Base-by-base conservation (phyloP, 2,888 invertebrate genomes). In the Troides oblongomaculatus region DNA sequence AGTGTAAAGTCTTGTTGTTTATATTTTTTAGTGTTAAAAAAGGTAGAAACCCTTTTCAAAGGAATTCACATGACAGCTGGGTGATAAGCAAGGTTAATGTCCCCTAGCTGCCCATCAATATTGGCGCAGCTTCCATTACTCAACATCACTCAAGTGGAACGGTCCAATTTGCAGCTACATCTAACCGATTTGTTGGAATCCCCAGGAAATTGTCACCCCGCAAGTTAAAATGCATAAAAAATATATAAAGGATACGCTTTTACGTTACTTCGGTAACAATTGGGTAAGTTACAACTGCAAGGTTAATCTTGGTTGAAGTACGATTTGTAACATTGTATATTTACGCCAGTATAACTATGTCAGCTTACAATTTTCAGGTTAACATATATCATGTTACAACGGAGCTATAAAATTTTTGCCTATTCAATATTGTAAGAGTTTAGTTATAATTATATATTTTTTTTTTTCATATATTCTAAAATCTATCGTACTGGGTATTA, bases 91-190 rank as follows among this genome's bases (percentile, higher is more conserved):
- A 65, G 62, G 64, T 69, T 62, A 65, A 65, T 46, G 65, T 62
- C 64, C 61, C 65, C 57, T 69, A 62, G 69, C 60, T 60, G 59
- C 53, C 65, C 65, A 69, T 69, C 69, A 57, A 65, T 69, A 65
- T 62, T 30, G 69, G 36, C 58, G 21, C 62, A 69, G 69, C 65
- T 66, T 65, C 69, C 65, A 69, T 69, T 69, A 69, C 62, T 69
- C 69, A 69, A 65, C 69, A 62, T 69, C 69, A 61, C 65, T 69
- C 69, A 69, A 69, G 69, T 69, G 62, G 62, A 66, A 69, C 57
- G 61, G 58, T 46, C 57, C 65, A 69, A 69, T 69, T 69, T 69
- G 69, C 69, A 66, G 69, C 69, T 65, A 62, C 69, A 69, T 69
- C 65, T 23, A 66, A 58, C 57, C 69, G 69, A 69, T 69, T 69